Conservation (phyloP, 1,140 invertebrate species). For the Lithobius niger region DNA sequence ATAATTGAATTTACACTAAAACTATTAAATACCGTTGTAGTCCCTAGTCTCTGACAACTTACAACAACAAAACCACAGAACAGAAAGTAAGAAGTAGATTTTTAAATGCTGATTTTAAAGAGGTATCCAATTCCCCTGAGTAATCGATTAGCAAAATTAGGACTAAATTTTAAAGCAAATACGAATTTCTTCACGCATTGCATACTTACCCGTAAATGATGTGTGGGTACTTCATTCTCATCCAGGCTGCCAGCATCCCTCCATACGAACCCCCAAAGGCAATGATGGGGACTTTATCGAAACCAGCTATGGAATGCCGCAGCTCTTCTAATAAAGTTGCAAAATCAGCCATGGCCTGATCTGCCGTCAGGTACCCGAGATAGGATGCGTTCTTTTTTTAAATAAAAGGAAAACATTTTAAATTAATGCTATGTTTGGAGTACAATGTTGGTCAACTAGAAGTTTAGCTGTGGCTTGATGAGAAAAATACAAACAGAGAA, state of each 20-base stretch:
- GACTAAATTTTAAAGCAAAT: neutral
- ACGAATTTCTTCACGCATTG: constrained; percentile 14
- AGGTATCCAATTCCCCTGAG: too few relatives aligned
- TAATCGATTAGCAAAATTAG: neutral
- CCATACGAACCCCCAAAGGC: constrained; percentile 82
- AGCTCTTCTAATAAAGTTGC: constrained; percentile 33
- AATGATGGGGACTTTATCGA: constrained; percentile 54
- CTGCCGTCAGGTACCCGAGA: constrained; percentile 72
- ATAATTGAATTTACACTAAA: too few relatives aligned
- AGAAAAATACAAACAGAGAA: neutral
- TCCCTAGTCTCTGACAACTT: too few relatives aligned
- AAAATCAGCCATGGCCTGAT: constrained; percentile 90
- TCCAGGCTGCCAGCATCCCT: constrained; percentile 91
- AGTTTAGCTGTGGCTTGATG: neutral
- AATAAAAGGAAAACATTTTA: neutral
- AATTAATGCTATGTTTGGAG: neutral
- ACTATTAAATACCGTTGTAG: too few relatives aligned
- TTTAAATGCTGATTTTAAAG: too few relatives aligned
- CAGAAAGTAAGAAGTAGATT: too few relatives aligned
- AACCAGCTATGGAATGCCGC: constrained; percentile 34
- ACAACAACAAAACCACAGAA: too few relatives aligned
- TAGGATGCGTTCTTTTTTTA: constrained; percentile 39
- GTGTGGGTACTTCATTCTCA: constrained; percentile 92
- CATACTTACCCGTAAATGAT: constrained; percentile 52
- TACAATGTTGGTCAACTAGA: neutral